Evolutionary conservation across 2,797 vertebrate genomes (phyloP).

Genomic region (Bufotes viridis): DNA sequence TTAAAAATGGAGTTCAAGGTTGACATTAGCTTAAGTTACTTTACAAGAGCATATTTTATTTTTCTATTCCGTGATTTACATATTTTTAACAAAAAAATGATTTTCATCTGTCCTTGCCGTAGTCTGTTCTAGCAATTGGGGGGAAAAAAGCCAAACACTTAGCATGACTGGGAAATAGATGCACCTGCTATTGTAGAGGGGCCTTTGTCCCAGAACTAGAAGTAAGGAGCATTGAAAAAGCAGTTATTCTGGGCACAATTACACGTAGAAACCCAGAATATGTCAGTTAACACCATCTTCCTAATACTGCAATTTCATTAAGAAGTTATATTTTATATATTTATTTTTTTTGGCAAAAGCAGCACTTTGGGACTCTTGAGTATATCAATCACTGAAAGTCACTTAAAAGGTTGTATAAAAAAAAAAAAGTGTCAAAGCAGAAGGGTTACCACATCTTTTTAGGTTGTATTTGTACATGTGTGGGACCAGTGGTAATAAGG

Average conservation of each 20-base stretch:
- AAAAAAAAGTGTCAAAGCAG: not conserved
- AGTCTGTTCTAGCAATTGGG: not conserved
- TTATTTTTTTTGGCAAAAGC: not conserved
- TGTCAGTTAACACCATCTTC: not conserved
- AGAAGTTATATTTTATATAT: not conserved
- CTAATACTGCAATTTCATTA: conserved; percentile 14
- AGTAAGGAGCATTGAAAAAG: not conserved
- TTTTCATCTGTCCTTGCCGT: not conserved
- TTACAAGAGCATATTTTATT: not conserved
- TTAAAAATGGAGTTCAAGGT: not conserved
- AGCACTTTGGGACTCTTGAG: not conserved
- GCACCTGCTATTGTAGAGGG: not conserved
- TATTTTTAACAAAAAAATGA: not conserved
- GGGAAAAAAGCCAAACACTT: not conserved
- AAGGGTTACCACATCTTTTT: not conserved
- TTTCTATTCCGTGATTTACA: not conserved
- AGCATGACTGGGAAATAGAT: not conserved
- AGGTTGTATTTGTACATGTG: not conserved
- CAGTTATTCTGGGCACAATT: not conserved
- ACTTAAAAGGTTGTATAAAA: not conserved
- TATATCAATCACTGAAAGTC: not conserved
- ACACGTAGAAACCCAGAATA: not conserved
- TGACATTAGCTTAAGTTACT: not conserved
- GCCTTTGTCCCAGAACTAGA: not conserved
- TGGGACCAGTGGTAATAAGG: not conserved